Evolutionary conservation across 2,888 invertebrate genomes (phyloP).

Genomic region (Syritta pipiens): DNA sequence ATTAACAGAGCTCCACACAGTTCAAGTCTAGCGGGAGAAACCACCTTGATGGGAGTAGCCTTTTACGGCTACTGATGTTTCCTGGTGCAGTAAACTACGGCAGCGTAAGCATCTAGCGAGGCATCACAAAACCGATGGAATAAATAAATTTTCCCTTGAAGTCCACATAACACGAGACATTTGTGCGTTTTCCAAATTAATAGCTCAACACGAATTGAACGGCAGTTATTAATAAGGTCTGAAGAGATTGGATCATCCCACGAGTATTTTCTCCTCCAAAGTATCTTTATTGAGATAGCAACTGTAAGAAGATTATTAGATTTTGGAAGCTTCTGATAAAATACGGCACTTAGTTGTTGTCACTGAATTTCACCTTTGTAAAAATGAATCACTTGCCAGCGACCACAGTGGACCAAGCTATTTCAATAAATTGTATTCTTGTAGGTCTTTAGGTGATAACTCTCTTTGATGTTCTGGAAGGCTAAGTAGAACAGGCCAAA

Average conservation of each 20-base stretch:
- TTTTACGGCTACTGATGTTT: slow-evolving; percentile 8
- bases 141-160: too few species aligned
- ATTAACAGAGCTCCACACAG: slow-evolving; percentile 1
- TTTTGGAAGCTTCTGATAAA: too few species aligned
- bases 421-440: too few species aligned
- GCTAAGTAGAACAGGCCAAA: not conserved
- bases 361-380: too few species aligned
- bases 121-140: slow-evolving; percentile 8
- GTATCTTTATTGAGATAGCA: not conserved
- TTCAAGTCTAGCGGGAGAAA: slow-evolving; percentile 1
- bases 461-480: not conserved
- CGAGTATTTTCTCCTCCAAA: not conserved
- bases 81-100: slow-evolving; percentile 13
- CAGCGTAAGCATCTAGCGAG: slow-evolving; percentile 19
- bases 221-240: not conserved
- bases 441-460: too few species aligned
- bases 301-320: not conserved
- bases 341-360: too few species aligned
- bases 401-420: too few species aligned
- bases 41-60: slow-evolving; percentile 13
- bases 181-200: slow-evolving; percentile 1
- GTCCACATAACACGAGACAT: too few species aligned
- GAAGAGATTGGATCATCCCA: slow-evolving; percentile 14
- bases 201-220: slow-evolving; percentile 5
- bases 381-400: too few species aligned